Evolutionary conservation across 2,797 vertebrate genomes (phyloP).

Genomic region (Siniperca undulata): DNA sequence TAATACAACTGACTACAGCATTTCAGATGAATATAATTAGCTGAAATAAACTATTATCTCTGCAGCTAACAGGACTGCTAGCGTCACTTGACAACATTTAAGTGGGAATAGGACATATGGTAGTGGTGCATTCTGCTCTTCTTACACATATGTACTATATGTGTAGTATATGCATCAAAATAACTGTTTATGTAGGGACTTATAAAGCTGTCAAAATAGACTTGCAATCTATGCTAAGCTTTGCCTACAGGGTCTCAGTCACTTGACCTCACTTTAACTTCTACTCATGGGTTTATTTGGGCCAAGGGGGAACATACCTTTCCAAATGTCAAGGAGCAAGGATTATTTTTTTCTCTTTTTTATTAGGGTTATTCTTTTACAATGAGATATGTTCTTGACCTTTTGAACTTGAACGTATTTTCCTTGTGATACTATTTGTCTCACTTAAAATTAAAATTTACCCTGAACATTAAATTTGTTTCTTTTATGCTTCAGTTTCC

Average conservation of each 20-base stretch:
- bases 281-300: not conserved
- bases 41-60: not conserved
- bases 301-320: no score
- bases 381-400: not conserved
- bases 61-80: not conserved
- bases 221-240: not conserved
- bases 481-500: not conserved
- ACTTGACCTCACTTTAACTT: not conserved
- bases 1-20: not conserved
- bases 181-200: not conserved
- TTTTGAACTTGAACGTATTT: not conserved
- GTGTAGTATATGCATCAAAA: not conserved
- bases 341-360: not conserved
- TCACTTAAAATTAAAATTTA: not conserved
- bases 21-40: slow-evolving; percentile 19
- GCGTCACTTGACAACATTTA: not conserved
- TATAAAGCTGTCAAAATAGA: slow-evolving; percentile 9
- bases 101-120: not conserved
- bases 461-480: not conserved
- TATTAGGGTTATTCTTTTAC: not conserved
- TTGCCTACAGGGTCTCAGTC: not conserved
- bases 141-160: not conserved
- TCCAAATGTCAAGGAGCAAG: not conserved
- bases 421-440: not conserved
- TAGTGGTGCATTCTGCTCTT: not conserved